Conservation (phyloP, 2,113 vertebrate species). For the Aspidoscelis tigris region DNA sequence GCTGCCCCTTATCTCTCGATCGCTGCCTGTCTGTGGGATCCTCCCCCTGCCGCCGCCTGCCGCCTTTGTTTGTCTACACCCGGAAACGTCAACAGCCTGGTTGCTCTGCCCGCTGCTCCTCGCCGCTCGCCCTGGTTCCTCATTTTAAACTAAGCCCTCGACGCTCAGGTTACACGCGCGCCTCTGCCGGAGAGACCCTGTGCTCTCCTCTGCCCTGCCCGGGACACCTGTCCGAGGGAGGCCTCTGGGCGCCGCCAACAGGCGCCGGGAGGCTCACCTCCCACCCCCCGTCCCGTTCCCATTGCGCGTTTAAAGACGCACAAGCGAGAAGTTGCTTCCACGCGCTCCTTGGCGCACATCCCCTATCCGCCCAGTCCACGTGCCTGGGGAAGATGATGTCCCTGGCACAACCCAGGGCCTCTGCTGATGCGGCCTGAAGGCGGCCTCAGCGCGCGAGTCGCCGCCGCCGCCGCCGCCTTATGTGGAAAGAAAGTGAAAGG, state of each 20-base stretch:
- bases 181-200: neutral
- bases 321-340: no score
- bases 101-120: constrained; percentile 22
- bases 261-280: neutral
- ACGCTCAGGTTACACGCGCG: neutral
- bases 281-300: no score
- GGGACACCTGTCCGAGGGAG: neutral
- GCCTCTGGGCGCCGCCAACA: neutral
- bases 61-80: constrained; percentile 70
- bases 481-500: no score
- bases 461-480: neutral
- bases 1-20: constrained; percentile 47
- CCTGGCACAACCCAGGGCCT: no score
- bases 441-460: neutral
- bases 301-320: neutral
- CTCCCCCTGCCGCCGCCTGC: constrained; percentile 40
- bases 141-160: constrained; percentile 26
- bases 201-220: neutral
- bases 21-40: constrained; percentile 48
- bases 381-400: neutral
- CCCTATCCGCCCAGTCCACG: neutral
- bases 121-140: constrained; percentile 15
- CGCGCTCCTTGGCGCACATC: neutral
- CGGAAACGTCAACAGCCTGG: constrained; percentile 72
- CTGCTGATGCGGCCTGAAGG: neutral